phyloP scores from a whole-genome alignment of 2,888 invertebrate genomes.

The Drosophila anomelani region DNA sequence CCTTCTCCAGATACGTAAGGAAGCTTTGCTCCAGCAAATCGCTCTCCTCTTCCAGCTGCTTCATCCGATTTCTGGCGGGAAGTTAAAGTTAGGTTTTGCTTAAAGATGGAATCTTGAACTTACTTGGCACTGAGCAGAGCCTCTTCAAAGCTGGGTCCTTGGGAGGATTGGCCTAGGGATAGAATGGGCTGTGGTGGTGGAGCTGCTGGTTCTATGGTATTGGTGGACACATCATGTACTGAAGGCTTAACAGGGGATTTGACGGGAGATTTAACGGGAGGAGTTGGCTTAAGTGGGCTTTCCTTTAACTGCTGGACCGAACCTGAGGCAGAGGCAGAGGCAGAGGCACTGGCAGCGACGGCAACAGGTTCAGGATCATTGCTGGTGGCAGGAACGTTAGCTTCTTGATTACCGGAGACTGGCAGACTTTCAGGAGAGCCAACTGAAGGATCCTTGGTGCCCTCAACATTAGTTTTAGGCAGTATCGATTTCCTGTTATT shows the following conservation, averaged over 20 bases:
- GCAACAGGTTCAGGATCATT: no score
- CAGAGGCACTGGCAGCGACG: no score
- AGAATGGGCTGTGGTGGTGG: neutral
- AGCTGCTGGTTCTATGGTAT: constrained; percentile 31
- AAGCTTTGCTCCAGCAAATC: constrained; percentile 82
- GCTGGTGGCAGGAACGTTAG: neutral
- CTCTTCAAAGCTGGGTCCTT: constrained; percentile 53
- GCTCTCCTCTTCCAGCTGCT: constrained; percentile 82
- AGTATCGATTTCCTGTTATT: neutral
- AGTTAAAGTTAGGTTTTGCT: neutral
- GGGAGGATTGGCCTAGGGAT: neutral
- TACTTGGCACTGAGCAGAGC: constrained; percentile 61
- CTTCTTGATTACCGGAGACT: neutral
- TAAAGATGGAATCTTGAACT: neutral
- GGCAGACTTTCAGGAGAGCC: neutral
- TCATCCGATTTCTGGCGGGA: constrained; percentile 76
- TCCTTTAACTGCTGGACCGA: neutral
- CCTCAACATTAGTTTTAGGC: neutral
- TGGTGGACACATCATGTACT: constrained; percentile 38
- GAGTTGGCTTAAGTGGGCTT: neutral
- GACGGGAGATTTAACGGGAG: neutral
- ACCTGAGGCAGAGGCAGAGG: no score
- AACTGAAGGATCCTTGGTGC: neutral
- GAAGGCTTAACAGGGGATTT: constrained; percentile 8
- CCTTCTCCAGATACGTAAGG: constrained; percentile 73